Conservation (phyloP, 1,140 invertebrate genomes). For the Coelopa frigida region DNA sequence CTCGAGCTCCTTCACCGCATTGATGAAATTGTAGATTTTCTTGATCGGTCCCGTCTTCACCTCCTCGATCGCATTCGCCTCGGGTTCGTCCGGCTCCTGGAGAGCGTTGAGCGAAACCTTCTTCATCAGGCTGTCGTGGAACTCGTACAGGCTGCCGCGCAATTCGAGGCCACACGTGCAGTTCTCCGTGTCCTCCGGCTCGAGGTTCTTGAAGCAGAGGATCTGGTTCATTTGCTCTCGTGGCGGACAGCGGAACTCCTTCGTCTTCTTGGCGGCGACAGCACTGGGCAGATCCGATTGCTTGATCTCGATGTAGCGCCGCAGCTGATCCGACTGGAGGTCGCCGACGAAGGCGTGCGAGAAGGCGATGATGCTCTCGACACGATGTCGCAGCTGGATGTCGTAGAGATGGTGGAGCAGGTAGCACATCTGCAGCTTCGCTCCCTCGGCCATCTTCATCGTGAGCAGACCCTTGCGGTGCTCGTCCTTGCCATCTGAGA, state of each 20-base stretch:
- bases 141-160: constrained; percentile 66
- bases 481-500: constrained; percentile 77
- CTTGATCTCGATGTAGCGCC: constrained; percentile 96
- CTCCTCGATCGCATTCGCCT: constrained; percentile 45
- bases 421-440: constrained; percentile 96
- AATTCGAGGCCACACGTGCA: constrained; percentile 83
- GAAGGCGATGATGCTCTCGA: constrained; percentile 94
- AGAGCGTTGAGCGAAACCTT: constrained; percentile 72
- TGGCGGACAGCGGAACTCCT: constrained; percentile 97
- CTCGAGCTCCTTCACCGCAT: constrained; percentile 78
- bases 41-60: constrained; percentile 67
- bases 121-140: constrained; percentile 71
- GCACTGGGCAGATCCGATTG: constrained; percentile 96
- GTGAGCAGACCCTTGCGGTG: constrained; percentile 88
- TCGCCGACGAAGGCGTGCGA: constrained; percentile 92
- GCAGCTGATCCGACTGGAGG: constrained; percentile 88
- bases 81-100: constrained; percentile 59
- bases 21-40: constrained; percentile 75
- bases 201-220: constrained; percentile 83
- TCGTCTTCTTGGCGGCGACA: constrained; percentile 95
- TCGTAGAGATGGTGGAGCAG: constrained; percentile 94
- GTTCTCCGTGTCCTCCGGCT: constrained; percentile 81
- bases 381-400: constrained; percentile 85
- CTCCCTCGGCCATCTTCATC: constrained; percentile 97
- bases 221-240: constrained; percentile 88